Conservation (phyloP, 2,888 invertebrate genomes). For the Megaustenia siamemsis region DNA sequence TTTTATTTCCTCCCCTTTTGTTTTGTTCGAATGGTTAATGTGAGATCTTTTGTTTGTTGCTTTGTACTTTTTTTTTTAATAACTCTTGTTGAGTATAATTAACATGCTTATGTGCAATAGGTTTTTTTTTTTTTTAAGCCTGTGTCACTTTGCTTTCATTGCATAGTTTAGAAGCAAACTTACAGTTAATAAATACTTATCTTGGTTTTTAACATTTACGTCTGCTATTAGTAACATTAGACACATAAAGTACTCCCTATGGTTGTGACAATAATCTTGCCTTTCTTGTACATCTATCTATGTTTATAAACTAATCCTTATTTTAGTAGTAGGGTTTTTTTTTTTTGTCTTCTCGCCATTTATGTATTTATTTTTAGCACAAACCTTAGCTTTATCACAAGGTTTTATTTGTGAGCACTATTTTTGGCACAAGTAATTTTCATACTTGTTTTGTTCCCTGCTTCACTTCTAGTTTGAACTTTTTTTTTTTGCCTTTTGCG, state of each 20-base stretch:
- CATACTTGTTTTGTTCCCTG: too few species aligned
- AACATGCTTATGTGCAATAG: neutral
- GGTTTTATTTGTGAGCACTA: too few species aligned
- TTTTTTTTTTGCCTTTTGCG: too few species aligned
- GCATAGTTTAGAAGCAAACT: neutral
- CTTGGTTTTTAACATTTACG: neutral
- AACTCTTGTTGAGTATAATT: neutral
- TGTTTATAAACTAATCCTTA: neutral
- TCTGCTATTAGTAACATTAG: conserved; percentile 1
- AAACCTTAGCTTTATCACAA: too few species aligned
- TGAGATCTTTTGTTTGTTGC: neutral
- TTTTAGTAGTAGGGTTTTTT: neutral
- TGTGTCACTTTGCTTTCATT: neutral
- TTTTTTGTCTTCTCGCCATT: too few species aligned
- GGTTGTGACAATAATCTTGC: neutral
- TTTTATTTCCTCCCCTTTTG: too few species aligned
- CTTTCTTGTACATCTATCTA: neutral
- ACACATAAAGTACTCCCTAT: neutral
- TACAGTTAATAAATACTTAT: neutral
- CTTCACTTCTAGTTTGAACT: too few species aligned
- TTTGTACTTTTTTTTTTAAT: neutral
- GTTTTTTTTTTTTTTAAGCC: neutral
- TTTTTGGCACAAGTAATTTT: too few species aligned
- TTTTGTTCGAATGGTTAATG: neutral
- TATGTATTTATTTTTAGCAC: too few species aligned